These are phyloP conservation scores for Tribolium freemani DNA, from an alignment of 2,888 invertebrate genomes.

Conservation along the genomic window DNA sequence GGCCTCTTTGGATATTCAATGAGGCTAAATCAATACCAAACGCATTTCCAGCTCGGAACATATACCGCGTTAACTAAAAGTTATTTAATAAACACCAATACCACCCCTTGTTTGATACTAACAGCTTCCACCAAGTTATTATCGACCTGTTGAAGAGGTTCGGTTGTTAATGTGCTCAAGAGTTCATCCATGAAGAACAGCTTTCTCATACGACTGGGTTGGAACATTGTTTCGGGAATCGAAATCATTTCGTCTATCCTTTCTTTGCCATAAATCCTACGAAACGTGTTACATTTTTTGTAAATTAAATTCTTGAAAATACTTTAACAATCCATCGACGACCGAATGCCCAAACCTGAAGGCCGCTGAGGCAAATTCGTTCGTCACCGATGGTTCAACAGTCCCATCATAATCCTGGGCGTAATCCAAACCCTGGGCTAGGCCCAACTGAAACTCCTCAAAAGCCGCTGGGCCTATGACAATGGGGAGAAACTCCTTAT, in stretches of 20 bases:
- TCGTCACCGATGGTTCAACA: slow-evolving; percentile 81
- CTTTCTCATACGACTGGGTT: slow-evolving; percentile 76
- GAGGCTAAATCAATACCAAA: slow-evolving; percentile 85
- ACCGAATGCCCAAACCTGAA: slow-evolving; percentile 90
- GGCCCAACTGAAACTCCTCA: slow-evolving; percentile 74
- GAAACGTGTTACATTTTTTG: too few relatives aligned
- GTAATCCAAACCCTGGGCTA: slow-evolving; percentile 69
- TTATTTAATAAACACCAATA: background rate
- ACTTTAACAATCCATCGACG: slow-evolving; percentile 81
- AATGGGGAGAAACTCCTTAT: slow-evolving; percentile 85
- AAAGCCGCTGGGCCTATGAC: slow-evolving; percentile 79
- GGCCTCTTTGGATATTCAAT: slow-evolving; percentile 83
- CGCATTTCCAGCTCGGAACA: slow-evolving; percentile 84
- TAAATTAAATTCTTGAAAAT: too few relatives aligned
- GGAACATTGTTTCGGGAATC: slow-evolving; percentile 80
- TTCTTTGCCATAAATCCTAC: slow-evolving; percentile 65
- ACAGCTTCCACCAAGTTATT: slow-evolving; percentile 78
- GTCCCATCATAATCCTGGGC: slow-evolving; percentile 77
- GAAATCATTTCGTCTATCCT: slow-evolving; percentile 73
- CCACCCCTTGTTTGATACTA: slow-evolving; percentile 54
- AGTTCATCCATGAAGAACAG: slow-evolving; percentile 74
- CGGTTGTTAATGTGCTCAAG: slow-evolving; percentile 72
- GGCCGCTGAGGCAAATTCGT: slow-evolving; percentile 88
- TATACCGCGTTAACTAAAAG: slow-evolving; percentile 81
- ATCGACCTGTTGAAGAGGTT: slow-evolving; percentile 81